phyloP scores from a whole-genome alignment of 1,140 invertebrate species.

The Ostrea edulis region DNA sequence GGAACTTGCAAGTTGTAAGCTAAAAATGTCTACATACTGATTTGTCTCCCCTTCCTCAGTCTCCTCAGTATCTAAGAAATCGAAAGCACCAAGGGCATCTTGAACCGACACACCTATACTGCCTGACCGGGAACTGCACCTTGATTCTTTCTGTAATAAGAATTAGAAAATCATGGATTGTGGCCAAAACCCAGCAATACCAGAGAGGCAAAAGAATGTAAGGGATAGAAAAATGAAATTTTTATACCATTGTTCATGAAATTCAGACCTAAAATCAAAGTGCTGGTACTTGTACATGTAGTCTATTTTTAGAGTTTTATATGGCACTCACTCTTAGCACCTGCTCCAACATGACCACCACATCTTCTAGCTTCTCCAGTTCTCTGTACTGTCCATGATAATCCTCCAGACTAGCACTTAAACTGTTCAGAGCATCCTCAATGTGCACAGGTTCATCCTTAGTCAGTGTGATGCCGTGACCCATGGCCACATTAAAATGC shows the following conservation, averaged over 20 bases:
- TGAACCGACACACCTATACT: conserved; percentile 82
- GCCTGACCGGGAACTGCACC: conserved; percentile 76
- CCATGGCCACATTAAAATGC: conserved; percentile 60
- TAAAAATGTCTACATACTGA: not conserved
- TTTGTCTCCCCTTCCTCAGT: conserved; percentile 66
- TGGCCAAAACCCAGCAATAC: not conserved
- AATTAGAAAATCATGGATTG: not conserved
- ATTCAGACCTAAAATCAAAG: too few species aligned
- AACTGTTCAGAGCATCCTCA: conserved; percentile 74
- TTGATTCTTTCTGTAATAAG: conserved; percentile 66
- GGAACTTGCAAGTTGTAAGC: not conserved
- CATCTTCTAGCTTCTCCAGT: conserved; percentile 79
- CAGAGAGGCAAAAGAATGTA: not conserved
- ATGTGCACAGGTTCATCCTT: conserved; percentile 67
- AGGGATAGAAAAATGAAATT: too few species aligned
- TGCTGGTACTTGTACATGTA: too few species aligned
- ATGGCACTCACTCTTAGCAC: conserved; percentile 76
- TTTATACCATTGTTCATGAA: too few species aligned
- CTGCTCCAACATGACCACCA: conserved; percentile 76
- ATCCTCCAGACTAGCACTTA: conserved; percentile 79
- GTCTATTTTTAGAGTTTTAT: not conserved
- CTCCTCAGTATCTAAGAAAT: conserved; percentile 81
- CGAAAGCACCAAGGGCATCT: conserved; percentile 82
- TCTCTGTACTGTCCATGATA: conserved; percentile 81
- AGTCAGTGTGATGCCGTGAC: conserved; percentile 56